Base-by-base conservation (phyloP, 2,797 vertebrate genomes). In the Furcifer pardalis region DNA sequence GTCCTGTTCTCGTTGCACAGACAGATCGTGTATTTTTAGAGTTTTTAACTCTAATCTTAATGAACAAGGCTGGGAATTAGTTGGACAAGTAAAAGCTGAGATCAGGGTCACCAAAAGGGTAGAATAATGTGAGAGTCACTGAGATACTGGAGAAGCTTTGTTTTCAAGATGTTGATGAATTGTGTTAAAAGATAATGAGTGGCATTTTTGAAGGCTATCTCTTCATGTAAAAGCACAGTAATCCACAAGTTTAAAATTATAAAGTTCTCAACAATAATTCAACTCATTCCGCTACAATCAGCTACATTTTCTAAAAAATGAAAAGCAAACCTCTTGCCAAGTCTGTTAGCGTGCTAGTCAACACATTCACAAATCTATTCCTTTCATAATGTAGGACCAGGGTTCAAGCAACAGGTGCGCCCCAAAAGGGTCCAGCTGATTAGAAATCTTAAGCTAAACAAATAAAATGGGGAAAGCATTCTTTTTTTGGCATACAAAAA, bases 31-130 rank as follows among this genome's bases (percentile, higher is more conserved):
- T 90, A 86, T 92, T 94, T 91, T 79, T 60, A 80, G 69, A 42
- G 84, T 88, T 91, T 91, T 91, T 90, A 92, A 83, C 90, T 86
- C 89, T 92, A 91, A 89, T 88, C 88, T 90, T 92, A 92, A 94
- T 89, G 89, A 93, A 92, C 62, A 87, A 93, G 90, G 84, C 82
- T 89, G 87, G 86, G 90, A 94, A 94, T 89, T 91, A 92, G 78
- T 88, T 92, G 91, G 85, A 89, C 84, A n/a, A 77, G 30, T 62
- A 83, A 91, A 83, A 90, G 77, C 86, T 80, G 91, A 71, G 0
- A 0, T 89, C 89, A 75, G 79, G 83, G 89, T 95, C 88, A 88
- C 81, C 66, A 89, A 82, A 88, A 87, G 90, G 87, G 63, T 89
- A 88, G 91, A 76, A 93, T 78, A 89, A 79, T 83, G 60, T 91